These are phyloP conservation scores for Anguilla marmorata DNA, from an alignment of 2,797 vertebrate genomes.

Conservation along the genomic window DNA sequence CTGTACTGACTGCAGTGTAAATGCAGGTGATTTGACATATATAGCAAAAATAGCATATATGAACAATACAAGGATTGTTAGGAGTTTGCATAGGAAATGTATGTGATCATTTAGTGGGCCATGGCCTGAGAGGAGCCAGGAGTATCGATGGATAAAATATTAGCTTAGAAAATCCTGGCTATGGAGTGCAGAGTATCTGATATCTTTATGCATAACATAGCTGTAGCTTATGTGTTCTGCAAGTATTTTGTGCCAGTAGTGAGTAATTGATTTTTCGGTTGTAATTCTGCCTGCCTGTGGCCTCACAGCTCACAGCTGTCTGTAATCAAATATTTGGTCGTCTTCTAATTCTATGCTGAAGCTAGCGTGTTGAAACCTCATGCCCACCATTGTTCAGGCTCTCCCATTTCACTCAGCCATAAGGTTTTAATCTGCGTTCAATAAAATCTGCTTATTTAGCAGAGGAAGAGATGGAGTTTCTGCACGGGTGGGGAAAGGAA, in stretches of 20 bases:
- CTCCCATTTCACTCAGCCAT: background rate
- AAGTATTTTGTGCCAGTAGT: background rate
- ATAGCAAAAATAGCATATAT: background rate
- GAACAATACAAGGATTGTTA: background rate
- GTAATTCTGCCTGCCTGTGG: background rate
- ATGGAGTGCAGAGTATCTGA: background rate
- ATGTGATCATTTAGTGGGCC: background rate
- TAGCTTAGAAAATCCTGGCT: background rate
- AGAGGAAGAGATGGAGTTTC: background rate
- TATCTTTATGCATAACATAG: background rate
- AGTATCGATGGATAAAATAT: background rate
- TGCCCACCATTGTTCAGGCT: background rate
- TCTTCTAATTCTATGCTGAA: background rate
- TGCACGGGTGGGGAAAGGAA: constrained; percentile 12
- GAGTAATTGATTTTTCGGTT: background rate
- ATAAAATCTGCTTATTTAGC: background rate
- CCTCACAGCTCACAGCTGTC: background rate
- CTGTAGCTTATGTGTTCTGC: background rate
- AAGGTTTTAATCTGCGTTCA: background rate
- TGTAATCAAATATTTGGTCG: background rate
- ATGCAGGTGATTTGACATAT: background rate
- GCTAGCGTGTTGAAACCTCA: background rate
- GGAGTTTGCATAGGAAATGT: background rate
- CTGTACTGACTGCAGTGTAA: background rate
- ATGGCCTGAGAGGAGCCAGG: background rate